phyloP scores from a whole-genome alignment of 2,888 invertebrate species.

The Drosophila melanosoma region DNA sequence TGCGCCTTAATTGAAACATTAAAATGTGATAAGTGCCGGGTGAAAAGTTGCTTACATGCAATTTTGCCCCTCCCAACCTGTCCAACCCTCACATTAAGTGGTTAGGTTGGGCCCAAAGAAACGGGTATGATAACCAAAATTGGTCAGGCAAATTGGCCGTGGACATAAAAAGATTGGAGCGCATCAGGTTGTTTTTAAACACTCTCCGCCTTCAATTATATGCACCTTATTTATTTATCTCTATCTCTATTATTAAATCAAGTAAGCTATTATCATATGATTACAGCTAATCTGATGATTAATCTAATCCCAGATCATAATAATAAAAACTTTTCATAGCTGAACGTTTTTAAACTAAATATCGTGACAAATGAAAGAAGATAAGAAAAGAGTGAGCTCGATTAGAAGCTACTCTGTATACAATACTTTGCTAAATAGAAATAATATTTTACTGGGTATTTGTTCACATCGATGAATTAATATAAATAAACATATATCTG shows the following conservation, averaged over 20 bases:
- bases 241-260: background rate
- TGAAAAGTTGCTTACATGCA: slow-evolving; percentile 68
- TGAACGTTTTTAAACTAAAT: background rate
- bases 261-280: background rate
- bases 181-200: slow-evolving; percentile 1
- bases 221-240: background rate
- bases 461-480: background rate
- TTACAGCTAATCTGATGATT: background rate
- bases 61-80: slow-evolving; percentile 33
- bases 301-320: background rate
- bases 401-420: background rate
- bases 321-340: background rate
- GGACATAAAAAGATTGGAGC: background rate
- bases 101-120: slow-evolving; percentile 5
- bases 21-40: slow-evolving; percentile 84
- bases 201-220: background rate
- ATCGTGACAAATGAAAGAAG: background rate
- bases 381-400: background rate
- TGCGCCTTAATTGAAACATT: slow-evolving; percentile 83
- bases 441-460: background rate
- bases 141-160: background rate
- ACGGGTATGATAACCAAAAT: slow-evolving; percentile 2
- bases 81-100: slow-evolving; percentile 20
- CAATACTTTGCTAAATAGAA: background rate
- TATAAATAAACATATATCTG: background rate